Base-by-base conservation (phyloP, 2,888 invertebrate genomes). In the Ichneumon xanthorius region DNA sequence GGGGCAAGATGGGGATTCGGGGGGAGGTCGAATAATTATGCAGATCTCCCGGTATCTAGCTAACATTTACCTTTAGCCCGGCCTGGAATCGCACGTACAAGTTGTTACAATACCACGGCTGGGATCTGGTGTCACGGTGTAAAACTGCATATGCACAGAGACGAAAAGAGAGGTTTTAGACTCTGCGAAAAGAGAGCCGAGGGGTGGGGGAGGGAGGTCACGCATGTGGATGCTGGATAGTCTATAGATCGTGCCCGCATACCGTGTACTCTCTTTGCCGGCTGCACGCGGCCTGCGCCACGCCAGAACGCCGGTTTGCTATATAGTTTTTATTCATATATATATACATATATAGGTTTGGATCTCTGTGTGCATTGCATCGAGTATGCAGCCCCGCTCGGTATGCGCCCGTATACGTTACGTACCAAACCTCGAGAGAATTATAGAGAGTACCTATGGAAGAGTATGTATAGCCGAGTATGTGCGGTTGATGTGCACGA, bases 31-130 rank as follows among this genome's bases (percentile, higher is more conserved):
- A 90, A 91, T 87, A 87, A 92, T 92, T 91, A 92, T 92, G 91
- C 91, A 89, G 90, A 90, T 91, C 75, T 78, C 77, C 63, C 58
- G 58, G 80, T 86, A 79, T 85, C 88, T 86, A 81, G 82, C 84
- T 90, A 90, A 90, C 91, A 91, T 92, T 92, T 92, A 90, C 90
- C 91, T 90, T 90, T 90, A 90, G 89, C 90, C 90, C 89, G 87
- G 76, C 50, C 82, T 73, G 84, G 84, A 86, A 87, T 87, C 85
- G 84, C 88, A 88, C 83, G 53, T 63, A 40, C 40, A 22, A 26
- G 55, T 73, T 72, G 71, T 50, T 80, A 53, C 50, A 30, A 53
- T 63, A 65, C 63, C 30, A 26, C 22, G 45, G 7, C 26, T 30
- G 7, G 16, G 16, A 11, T 70, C 14, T 22, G 48, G 26, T 70